Percentiles rank a stretch among this genome's conserved stretches.
These are phyloP conservation scores for Tachypleus tridentatus DNA, from an alignment of 1,140 invertebrate genomes.

Conservation along the genomic window DNA sequence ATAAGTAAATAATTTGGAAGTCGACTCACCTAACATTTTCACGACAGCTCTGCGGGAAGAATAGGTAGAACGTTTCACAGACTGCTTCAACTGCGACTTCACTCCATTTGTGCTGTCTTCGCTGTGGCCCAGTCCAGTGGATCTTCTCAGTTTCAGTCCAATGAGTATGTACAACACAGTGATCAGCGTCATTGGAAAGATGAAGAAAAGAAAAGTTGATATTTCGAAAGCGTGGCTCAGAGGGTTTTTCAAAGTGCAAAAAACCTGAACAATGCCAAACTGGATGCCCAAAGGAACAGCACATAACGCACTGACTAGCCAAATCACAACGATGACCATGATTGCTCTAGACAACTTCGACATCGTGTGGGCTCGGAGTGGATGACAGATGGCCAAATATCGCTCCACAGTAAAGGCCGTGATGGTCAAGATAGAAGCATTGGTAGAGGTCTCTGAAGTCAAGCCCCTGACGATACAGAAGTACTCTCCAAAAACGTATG, in stretches of 20 bases:
- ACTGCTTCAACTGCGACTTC: too few relatives aligned
- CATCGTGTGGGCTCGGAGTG: constrained; percentile 46
- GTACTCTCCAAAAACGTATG: constrained; percentile 70
- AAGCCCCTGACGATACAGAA: constrained; percentile 75
- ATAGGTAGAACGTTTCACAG: too few relatives aligned
- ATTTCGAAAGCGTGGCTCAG: constrained; percentile 57
- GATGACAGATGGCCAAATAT: constrained; percentile 87
- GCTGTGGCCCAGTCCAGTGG: constrained; percentile 25
- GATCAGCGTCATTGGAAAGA: constrained; percentile 71
- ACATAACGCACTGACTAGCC: constrained; percentile 29
- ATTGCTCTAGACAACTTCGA: constrained; percentile 34
- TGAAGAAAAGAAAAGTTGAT: constrained; percentile 70
- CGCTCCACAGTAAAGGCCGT: constrained; percentile 88
- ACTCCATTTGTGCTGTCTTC: constrained; percentile 1
- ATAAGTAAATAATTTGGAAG: too few relatives aligned
- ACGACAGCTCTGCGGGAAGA: too few relatives aligned
- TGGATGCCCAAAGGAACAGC: constrained; percentile 44
- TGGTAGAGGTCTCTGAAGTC: constrained; percentile 76
- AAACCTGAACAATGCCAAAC: constrained; percentile 27
- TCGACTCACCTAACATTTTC: too few relatives aligned
- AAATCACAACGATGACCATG: constrained; percentile 35
- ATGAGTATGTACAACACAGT: constrained; percentile 70
- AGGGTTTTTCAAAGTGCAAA: constrained; percentile 11
- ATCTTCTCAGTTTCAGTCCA: constrained; percentile 54
- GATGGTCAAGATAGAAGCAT: constrained; percentile 84